These are phyloP conservation scores for Epinephelus lanceolatus DNA, from an alignment of 2,113 vertebrate species.

Conservation along the genomic window DNA sequence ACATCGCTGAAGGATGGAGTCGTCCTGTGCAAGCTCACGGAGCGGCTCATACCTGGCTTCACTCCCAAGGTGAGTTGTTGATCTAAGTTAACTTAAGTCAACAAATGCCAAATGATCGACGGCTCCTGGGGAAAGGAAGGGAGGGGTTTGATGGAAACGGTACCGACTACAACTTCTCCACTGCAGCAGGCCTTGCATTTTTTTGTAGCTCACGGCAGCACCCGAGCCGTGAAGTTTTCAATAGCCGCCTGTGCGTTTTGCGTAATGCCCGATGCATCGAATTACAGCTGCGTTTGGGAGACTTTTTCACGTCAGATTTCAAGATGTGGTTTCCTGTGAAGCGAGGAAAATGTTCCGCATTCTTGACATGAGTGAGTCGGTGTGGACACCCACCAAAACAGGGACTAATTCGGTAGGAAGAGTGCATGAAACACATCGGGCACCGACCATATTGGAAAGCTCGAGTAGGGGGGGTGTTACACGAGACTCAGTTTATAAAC, in stretches of 20 bases:
- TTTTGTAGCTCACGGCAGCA: background rate
- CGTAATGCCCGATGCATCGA: accelerated
- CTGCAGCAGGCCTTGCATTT: slow-evolving; percentile 49
- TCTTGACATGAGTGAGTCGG: slow-evolving; percentile 65
- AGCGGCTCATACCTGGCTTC: slow-evolving; percentile 90
- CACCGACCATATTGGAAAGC: accelerated
- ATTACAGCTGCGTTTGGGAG: background rate
- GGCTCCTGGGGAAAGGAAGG: slow-evolving; percentile 32
- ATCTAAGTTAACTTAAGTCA: slow-evolving; percentile 15
- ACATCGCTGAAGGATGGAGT: slow-evolving; percentile 93
- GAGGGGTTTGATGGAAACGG: slow-evolving; percentile 65
- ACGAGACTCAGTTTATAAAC: accelerated
- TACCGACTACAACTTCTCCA: slow-evolving; percentile 54
- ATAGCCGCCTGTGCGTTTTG: background rate
- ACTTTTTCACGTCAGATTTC: slow-evolving; percentile 9
- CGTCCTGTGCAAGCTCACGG: slow-evolving; percentile 93
- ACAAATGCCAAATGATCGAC: slow-evolving; percentile 29
- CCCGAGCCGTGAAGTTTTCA: background rate
- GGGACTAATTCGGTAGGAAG: background rate
- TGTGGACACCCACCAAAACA: slow-evolving; percentile 53
- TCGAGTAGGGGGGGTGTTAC: accelerated
- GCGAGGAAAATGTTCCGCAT: slow-evolving; percentile 82
- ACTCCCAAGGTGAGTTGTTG: slow-evolving; percentile 89
- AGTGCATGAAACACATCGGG: background rate
- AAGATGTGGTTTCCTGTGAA: slow-evolving; percentile 68